Base-by-base conservation (phyloP, 2,888 invertebrate genomes). In the Chymomyza amoena region DNA sequence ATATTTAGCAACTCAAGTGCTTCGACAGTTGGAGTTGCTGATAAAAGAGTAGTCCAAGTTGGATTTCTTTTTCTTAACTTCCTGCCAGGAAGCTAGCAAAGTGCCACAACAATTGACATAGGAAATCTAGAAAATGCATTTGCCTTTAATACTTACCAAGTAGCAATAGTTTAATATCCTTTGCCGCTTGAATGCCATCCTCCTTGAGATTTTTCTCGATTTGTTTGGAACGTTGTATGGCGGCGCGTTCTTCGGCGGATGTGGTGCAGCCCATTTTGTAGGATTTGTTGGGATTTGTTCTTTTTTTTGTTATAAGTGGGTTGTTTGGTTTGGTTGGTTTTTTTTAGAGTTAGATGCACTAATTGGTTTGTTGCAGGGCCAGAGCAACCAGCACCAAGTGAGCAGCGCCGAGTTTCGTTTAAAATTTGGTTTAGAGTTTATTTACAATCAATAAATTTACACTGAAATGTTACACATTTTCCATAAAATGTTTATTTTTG, bases 161-260 rank as follows among this genome's bases (percentile, higher is more conserved):
- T 87, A 99, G 94, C 89, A 99, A 94, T 87, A 99, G 94, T 93
- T 99, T 99, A 92, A 99, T 99, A 93, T 99, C 99, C 93, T 99
- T 98, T 90, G 98, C 98, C 77, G 99, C 98, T 93, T 98, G 98
- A 89, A 99, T 96, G 82, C 98, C 98, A 93, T 99, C 99, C 92
- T 99, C 99, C 93, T 99, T 99, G 89, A 99, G 94, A 92, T 97
- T 97, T 93, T 97, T 98, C 93, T 99, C 99, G 91, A 99, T 99
- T 93, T 96, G 96, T 93, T 97, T 97, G 93, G 97, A 98, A 92
- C 98, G 95, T 93, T 98, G 99, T 92, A 97, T 95, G 90, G 99
- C 99, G 92, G 97, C 98, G 93, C 99, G 95, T 94, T 99, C 99
- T 93, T 99, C 99, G 90, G 98, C 98, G 92, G 98, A 99, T 95